Base-by-base conservation (phyloP, 1,140 invertebrate species). In the Meloidogyne floridensis region DNA sequence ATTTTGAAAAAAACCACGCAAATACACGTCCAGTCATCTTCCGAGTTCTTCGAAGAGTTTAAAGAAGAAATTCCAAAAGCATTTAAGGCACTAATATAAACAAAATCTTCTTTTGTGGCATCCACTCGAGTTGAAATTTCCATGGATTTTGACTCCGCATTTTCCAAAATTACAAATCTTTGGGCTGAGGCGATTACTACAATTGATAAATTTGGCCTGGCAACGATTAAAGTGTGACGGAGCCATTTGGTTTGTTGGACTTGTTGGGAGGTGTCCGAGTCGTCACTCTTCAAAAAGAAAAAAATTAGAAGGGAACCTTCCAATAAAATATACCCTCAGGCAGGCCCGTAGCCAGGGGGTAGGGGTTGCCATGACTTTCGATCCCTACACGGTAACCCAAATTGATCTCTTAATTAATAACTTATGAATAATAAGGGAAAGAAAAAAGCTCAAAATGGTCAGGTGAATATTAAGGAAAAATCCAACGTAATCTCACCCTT, bases 21-120 rank as follows among this genome's bases (percentile, higher is more conserved):
- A 59, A 84, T 85, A 65, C 83, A 84, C 53, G 83, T 84, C 83
- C 83, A 84, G 4, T 85, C 83, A 13, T 83, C 75, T 4, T 51
- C 20, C 11, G 73, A 72, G 8, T 53, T 71, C 71, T 71, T 71
- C 5, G 77, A 32, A 32, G 32, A 32, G 32, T 32, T 65, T 20
- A 3, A 7, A 18, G 77, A 53, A 51, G 77, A 72, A 15, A 79
- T n/a, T 51, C 65, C 77, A 72, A 79, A 79, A 69, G 72, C 59
- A 71, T 59, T 71, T 43, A 80, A 13, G 15, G 80, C 47, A 51
- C 47, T 43, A 43, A 74, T 65, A 20, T 54, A 74, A 54, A 65
- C 72, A 11, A 15, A 47, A 2, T 54, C 76, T 73, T 80, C 76
- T 8, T 54, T 20, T 13, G 10, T 47, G 3, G 72, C 77, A 43